Conservation (phyloP, 2,888 invertebrate genomes). For the Palloptera scutellata region DNA sequence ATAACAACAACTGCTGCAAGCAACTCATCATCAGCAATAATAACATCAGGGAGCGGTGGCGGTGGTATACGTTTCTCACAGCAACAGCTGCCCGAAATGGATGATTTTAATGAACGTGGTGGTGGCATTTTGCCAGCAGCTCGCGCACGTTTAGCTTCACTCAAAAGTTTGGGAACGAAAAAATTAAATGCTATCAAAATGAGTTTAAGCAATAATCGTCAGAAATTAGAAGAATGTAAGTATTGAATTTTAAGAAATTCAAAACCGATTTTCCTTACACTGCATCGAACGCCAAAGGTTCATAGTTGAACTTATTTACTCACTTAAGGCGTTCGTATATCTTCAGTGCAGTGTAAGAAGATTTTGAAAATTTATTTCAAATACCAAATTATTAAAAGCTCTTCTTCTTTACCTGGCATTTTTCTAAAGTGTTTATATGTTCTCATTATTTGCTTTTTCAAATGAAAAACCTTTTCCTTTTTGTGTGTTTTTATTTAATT, state of each 20-base stretch:
- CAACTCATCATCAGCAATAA: conserved; percentile 10
- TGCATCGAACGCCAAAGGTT: too few species aligned
- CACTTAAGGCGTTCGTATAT: not conserved
- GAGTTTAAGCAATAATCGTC: conserved; percentile 66
- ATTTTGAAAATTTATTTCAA: conserved; percentile 7
- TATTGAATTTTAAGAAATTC: conserved; percentile 27
- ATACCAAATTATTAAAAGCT: conserved; percentile 13
- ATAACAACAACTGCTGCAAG: conserved; percentile 19
- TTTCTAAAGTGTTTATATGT: conserved; percentile 35
- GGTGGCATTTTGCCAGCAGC: conserved; percentile 59
- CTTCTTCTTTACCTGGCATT: conserved; percentile 13
- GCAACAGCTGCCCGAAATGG: conserved; percentile 48
- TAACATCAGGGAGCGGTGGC: conserved; percentile 9
- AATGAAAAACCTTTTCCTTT: conserved; percentile 24
- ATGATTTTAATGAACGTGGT: conserved; percentile 42
- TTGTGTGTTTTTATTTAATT: conserved; percentile 8
- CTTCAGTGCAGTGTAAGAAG: conserved; percentile 17
- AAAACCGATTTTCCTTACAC: too few species aligned
- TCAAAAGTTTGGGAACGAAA: conserved; percentile 75
- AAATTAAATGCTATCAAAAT: conserved; percentile 73
- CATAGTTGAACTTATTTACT: too few species aligned
- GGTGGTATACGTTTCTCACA: conserved; percentile 46
- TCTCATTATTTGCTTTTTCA: conserved; percentile 35
- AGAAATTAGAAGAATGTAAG: conserved; percentile 62
- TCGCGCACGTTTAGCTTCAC: conserved; percentile 70